Evolutionary conservation across 2,113 vertebrate genomes (phyloP), one percentile per base, ranked within the genome.

Genomic region (Probosciger aterrimus): DNA sequence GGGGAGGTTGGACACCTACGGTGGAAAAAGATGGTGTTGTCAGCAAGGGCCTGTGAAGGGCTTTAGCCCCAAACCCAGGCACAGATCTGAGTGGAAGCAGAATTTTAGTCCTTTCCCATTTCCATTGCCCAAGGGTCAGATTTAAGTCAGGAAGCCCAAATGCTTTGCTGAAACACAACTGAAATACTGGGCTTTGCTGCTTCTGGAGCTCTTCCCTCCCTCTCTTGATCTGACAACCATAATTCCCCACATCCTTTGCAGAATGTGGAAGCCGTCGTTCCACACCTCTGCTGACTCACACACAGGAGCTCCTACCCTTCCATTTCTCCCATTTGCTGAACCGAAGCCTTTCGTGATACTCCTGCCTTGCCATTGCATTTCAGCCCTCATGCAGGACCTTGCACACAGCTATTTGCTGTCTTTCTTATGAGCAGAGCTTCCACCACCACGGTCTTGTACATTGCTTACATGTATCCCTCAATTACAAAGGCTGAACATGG

Each of bases 1-100:
- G 4, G 97, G 92, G 0, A 95, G 95, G 46, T 16, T 93, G 39
- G 96, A 95, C n/a, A 94, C 39, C 98, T 98, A 89, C 0, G 1
- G 53, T 27, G 30, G 35, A 30, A 68, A 90, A 27, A 35, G 24
- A 43, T 6, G 11, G 7, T 7, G 2, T 4, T 3, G 22, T 6
- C 63, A 35, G 44, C 35, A 14, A 24, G 9, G 25, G 6, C 0
- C 5, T 7, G 10, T 55, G 30, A 39, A 41, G 27, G 25, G 10
- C 49, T 52, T 47, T 8, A 82, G 39, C 24, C 33, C 46, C 35
- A 50, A 67, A 55, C 11, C 11, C 14, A 16, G 37, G 33, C 22
- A 25, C 18, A 3, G 33, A n/a, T 35, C 47, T 57, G 31, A 52
- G n/a, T 0, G 2, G 15, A 28, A 68, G 28, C 37, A 75, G 8